These are phyloP conservation scores for Eurystomus glaucurus DNA, from an alignment of 2,797 vertebrate species.

Conservation along the genomic window DNA sequence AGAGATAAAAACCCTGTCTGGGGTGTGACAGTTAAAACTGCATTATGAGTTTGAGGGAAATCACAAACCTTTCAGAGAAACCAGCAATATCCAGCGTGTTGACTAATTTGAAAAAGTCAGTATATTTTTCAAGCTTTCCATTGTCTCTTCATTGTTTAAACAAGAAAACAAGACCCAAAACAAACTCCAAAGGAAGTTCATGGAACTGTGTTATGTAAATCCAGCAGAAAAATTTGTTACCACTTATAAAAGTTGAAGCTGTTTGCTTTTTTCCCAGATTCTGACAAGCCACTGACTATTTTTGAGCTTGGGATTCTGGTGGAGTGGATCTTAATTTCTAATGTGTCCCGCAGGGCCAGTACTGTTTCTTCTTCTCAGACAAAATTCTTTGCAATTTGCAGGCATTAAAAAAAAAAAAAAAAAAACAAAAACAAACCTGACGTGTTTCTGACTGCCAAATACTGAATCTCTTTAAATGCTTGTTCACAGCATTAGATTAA, in stretches of 20 bases:
- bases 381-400: background rate
- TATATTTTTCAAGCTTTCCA: background rate
- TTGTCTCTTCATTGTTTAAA: constrained; percentile 1
- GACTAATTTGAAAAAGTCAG: background rate
- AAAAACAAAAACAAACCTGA: too few species aligned
- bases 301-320: background rate
- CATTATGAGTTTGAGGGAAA: background rate
- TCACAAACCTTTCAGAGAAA: background rate
- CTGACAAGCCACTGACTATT: background rate
- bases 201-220: background rate
- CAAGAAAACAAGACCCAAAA: background rate
- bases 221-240: background rate
- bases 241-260: background rate
- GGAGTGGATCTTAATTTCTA: background rate
- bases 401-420: background rate
- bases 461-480: background rate
- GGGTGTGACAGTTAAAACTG: background rate
- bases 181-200: background rate
- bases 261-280: background rate
- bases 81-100: background rate
- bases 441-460: background rate
- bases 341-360: background rate
- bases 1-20: background rate
- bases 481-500: background rate
- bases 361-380: background rate